These are phyloP conservation scores for Tenthredo livida DNA, from an alignment of 2,888 invertebrate genomes.

Conservation along the genomic window DNA sequence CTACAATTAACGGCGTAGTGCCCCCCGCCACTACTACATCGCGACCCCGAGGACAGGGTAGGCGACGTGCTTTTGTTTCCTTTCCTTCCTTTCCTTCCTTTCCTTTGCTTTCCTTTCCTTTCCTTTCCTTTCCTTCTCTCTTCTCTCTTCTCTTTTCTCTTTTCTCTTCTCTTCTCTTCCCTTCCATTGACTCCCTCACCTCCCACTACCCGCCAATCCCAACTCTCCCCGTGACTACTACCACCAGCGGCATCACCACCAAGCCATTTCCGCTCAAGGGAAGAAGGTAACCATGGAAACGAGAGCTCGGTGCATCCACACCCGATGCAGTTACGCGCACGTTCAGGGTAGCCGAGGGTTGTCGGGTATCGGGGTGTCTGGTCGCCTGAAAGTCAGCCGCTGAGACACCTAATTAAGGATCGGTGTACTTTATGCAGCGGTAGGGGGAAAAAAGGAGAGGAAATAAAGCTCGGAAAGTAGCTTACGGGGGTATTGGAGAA, in stretches of 20 bases:
- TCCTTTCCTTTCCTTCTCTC: background rate
- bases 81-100: background rate
- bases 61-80: conserved; percentile 46
- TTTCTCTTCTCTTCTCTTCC: background rate
- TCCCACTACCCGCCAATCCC: conserved; percentile 14
- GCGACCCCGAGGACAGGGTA: conserved; percentile 34
- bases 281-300: conserved; percentile 48
- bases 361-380: conserved; percentile 29
- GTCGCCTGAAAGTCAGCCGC: conserved; percentile 50
- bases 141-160: background rate
- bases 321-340: conserved; percentile 45
- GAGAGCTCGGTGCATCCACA: conserved; percentile 47
- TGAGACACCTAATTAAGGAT: conserved; percentile 51
- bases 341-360: conserved; percentile 18
- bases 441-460: background rate
- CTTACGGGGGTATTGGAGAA: conserved; percentile 1
- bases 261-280: conserved; percentile 42
- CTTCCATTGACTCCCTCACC: background rate
- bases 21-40: background rate
- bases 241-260: background rate
- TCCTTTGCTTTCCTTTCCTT: background rate
- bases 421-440: background rate
- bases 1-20: conserved; percentile 56
- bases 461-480: conserved; percentile 16
- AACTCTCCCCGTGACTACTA: background rate